These are phyloP conservation scores for Macrobrachium rosenbergii DNA, from an alignment of 1,140 invertebrate genomes.

Conservation along the genomic window DNA sequence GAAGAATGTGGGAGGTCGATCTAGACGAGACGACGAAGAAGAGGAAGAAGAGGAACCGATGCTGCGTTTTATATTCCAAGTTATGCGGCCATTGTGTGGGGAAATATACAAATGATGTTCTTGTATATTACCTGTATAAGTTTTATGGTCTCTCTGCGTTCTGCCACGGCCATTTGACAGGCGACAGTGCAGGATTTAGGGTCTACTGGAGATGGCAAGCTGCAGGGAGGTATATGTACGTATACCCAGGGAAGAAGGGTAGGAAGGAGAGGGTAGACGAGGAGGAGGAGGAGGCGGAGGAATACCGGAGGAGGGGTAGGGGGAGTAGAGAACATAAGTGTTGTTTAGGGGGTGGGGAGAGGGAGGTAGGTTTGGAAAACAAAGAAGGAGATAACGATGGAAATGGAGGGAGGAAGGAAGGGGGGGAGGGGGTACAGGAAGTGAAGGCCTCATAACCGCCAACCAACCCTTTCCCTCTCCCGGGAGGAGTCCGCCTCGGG, in stretches of 20 bases:
- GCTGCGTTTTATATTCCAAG: constrained; percentile 32
- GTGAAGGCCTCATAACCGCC: background rate
- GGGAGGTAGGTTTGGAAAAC: too few species aligned
- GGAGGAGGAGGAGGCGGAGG: background rate
- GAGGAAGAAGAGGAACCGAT: constrained; percentile 4
- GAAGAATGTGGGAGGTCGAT: background rate
- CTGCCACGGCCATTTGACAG: constrained; percentile 33
- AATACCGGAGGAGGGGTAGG: background rate
- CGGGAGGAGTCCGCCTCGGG: too few species aligned
- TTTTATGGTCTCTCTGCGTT: constrained; percentile 19
- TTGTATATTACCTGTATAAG: constrained; percentile 38
- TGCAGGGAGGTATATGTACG: background rate
- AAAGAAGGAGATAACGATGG: too few species aligned
- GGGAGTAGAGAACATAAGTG: background rate
- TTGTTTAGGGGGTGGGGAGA: background rate
- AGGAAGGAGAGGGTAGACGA: background rate
- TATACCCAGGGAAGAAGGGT: background rate
- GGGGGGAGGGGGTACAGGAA: background rate
- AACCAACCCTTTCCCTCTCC: too few species aligned
- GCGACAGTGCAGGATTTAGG: constrained; percentile 27
- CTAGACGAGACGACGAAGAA: background rate
- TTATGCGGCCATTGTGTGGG: constrained; percentile 32
- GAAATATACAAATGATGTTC: constrained; percentile 46
- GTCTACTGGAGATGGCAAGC: constrained; percentile 3
- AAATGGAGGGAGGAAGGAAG: too few species aligned